Evolutionary conservation across 30 jellyfish, hydroid and myxozoan genomes (phyloP).

Genomic region (Catostylus mosaicus): DNA sequence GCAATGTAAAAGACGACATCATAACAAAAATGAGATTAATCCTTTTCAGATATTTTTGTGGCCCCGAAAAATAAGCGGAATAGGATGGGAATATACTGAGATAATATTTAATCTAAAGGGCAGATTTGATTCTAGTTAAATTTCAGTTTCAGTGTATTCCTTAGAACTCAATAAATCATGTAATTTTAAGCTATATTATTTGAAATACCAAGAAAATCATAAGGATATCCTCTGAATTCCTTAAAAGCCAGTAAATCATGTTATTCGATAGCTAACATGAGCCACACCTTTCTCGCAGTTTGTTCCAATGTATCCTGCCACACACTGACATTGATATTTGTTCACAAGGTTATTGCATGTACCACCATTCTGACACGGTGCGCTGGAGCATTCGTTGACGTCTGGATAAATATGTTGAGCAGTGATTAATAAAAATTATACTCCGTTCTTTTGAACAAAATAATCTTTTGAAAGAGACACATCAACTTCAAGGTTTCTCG

Average conservation of each 20-base stretch:
- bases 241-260: neutral
- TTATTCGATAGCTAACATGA: neutral
- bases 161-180: too few relatives aligned
- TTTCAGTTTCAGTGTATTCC: too few relatives aligned
- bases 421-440: too few relatives aligned
- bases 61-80: neutral
- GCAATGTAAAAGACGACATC: neutral
- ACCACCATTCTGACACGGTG: neutral
- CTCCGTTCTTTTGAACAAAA: too few relatives aligned
- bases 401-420: too few relatives aligned
- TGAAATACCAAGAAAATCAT: neutral
- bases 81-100: neutral
- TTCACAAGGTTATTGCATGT: neutral
- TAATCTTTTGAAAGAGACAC: too few relatives aligned
- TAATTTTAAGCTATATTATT: too few relatives aligned
- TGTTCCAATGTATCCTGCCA: neutral
- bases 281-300: neutral
- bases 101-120: too few relatives aligned
- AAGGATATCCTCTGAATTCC: neutral
- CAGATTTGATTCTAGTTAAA: too few relatives aligned
- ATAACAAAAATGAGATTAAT: neutral
- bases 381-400: neutral
- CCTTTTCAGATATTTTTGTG: neutral
- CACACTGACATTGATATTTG: neutral
- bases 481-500: too few relatives aligned